These are phyloP conservation scores for Gephyroberyx darwinii DNA, from an alignment of 2,797 vertebrate genomes.

Conservation along the genomic window DNA sequence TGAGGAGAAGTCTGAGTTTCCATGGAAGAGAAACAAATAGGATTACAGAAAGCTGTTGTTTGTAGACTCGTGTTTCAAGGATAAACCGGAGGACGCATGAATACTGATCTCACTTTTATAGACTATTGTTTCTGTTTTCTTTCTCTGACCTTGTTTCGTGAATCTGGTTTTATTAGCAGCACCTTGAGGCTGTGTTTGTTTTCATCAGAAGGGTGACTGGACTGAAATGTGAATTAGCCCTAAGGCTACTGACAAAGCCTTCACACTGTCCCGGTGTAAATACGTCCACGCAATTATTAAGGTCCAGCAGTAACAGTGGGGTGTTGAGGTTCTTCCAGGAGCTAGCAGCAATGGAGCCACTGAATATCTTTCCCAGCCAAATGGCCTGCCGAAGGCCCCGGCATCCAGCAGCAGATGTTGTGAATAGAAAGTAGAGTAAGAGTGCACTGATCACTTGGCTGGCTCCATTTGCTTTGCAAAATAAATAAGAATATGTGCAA, in stretches of 20 bases:
- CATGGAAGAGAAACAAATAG: conserved; percentile 2
- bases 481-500: conserved; percentile 31
- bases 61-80: conserved; percentile 42
- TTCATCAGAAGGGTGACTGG: conserved; percentile 61
- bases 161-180: conserved; percentile 52
- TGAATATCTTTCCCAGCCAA: conserved; percentile 46
- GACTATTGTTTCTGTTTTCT: conserved; percentile 37
- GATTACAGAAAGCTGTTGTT: conserved; percentile 31
- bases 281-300: conserved; percentile 17
- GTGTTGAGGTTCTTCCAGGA: conserved; percentile 36
- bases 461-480: conserved; percentile 55
- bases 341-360: conserved; percentile 24
- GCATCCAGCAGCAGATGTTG: conserved; percentile 56
- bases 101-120: conserved; percentile 45
- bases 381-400: conserved; percentile 51
- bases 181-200: conserved; percentile 63
- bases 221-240: conserved; percentile 37
- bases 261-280: conserved; percentile 9
- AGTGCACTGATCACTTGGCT: conserved; percentile 53
- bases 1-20: conserved; percentile 3
- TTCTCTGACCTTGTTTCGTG: conserved; percentile 56
- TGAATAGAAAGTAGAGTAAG: conserved; percentile 51
- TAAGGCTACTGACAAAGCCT: conserved; percentile 38
- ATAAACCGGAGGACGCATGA: conserved; percentile 46
- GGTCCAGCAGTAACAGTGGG: conserved; percentile 8